phyloP scores from a whole-genome alignment of 2,113 vertebrate genomes.

The Phalacrocorax brasilianus region DNA sequence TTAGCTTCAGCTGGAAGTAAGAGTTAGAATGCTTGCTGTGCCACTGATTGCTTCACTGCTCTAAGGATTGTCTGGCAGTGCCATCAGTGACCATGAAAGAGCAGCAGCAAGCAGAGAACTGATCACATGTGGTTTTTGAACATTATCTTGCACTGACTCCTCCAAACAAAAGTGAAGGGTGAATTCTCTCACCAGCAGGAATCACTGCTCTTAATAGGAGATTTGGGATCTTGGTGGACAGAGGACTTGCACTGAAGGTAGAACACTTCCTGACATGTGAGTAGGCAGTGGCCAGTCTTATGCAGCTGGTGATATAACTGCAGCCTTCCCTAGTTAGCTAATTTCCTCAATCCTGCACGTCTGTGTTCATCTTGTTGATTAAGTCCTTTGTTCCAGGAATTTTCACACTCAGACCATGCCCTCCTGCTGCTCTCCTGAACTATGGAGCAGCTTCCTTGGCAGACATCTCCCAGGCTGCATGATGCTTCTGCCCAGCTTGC shows the following conservation, averaged over 20 bases:
- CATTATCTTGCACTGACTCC: background rate
- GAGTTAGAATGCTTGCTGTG: background rate
- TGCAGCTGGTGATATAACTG: background rate
- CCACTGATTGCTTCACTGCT: background rate
- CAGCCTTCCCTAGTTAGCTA: background rate
- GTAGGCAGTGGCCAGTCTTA: background rate
- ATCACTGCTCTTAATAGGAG: background rate
- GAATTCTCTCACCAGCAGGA: background rate
- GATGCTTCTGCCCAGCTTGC: background rate
- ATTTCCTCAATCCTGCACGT: background rate
- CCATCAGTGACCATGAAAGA: background rate
- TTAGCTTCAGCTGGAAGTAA: background rate
- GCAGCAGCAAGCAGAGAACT: background rate
- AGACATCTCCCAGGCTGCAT: background rate
- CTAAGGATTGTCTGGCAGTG: background rate
- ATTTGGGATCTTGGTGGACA: background rate
- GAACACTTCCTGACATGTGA: background rate
- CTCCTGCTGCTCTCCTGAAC: background rate
- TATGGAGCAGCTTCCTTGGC: background rate
- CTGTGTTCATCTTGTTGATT: background rate
- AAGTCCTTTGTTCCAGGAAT: background rate
- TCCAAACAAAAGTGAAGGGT: background rate
- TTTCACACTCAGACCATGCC: background rate
- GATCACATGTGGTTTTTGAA: background rate
- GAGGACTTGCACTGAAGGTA: background rate